Evolutionary conservation across 1,140 invertebrate species (phyloP).

Genomic region (Rhyzopertha dominica): DNA sequence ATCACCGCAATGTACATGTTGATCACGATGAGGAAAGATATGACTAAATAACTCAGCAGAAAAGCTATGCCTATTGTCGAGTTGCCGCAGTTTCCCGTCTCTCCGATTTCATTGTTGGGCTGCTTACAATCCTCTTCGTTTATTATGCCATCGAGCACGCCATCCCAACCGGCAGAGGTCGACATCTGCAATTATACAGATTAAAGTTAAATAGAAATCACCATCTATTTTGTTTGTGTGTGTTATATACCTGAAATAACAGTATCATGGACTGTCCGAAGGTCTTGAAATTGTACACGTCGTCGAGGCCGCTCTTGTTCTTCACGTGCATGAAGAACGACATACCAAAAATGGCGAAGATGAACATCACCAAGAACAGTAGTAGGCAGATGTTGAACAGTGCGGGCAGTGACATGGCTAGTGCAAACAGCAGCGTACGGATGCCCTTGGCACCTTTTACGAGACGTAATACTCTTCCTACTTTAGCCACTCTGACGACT

Average conservation of each 20-base stretch:
- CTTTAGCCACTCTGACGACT: constrained; percentile 96
- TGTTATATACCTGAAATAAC: constrained; percentile 91
- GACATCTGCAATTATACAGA: constrained; percentile 73
- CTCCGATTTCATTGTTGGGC: constrained; percentile 80
- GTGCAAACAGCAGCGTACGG: constrained; percentile 90
- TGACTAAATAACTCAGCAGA: constrained; percentile 92
- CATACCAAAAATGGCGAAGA: constrained; percentile 99
- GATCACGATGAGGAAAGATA: constrained; percentile 96
- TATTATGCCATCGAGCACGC: constrained; percentile 91
- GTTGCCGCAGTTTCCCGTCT: constrained; percentile 86
- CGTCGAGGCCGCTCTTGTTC: constrained; percentile 86
- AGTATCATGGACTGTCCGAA: constrained; percentile 97
- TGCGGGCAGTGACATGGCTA: constrained; percentile 96
- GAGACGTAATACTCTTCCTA: constrained; percentile 91
- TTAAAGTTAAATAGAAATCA: no score
- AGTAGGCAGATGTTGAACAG: constrained; percentile 98
- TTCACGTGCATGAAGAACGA: constrained; percentile 99
- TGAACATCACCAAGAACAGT: constrained; percentile 98
- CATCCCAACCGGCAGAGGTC: constrained; percentile 96
- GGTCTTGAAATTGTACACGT: constrained; percentile 98
- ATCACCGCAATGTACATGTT: constrained; percentile 99
- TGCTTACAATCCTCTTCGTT: constrained; percentile 89
- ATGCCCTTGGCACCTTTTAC: constrained; percentile 98
- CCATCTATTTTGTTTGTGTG: no score
- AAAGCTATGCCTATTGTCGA: constrained; percentile 91